A percentile compares a stretch with the other conserved stretches of the same genome.
Conservation (phyloP, 2,888 invertebrate species). For the Chrysotoxum bicinctum region DNA sequence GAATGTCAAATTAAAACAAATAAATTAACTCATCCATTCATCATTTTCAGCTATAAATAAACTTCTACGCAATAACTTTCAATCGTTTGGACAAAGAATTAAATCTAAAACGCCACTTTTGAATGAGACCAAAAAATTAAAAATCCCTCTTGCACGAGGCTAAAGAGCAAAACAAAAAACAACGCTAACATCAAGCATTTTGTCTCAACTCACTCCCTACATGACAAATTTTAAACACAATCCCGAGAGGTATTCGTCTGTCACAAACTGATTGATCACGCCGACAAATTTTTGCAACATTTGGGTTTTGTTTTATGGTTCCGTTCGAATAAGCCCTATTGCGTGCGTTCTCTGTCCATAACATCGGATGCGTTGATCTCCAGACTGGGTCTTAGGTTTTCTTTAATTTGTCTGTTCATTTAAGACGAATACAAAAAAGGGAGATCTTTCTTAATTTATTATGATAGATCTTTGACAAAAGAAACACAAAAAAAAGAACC, state of each 20-base stretch:
- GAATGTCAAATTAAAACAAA: neutral
- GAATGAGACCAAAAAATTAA: neutral
- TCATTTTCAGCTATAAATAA: conserved; percentile 14
- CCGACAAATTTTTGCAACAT: conserved; percentile 48
- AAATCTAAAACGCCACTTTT: neutral
- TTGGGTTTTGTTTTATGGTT: neutral
- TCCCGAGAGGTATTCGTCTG: conserved; percentile 41
- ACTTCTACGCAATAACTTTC: conserved; percentile 10
- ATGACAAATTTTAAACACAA: conserved; percentile 62
- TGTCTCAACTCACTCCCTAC: conserved; percentile 19
- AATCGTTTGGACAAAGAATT: neutral
- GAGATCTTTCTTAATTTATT: conserved; percentile 55
- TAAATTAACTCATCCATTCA: conserved; percentile 24
- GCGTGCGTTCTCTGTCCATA: neutral
- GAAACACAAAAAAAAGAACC: neutral
- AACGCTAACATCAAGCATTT: neutral
- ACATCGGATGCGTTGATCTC: conserved; percentile 9
- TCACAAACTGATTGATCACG: conserved; percentile 66
- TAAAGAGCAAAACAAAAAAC: neutral
- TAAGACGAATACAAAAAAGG: conserved; percentile 6
- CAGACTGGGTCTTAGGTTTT: neutral
- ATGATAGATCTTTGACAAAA: conserved; percentile 39
- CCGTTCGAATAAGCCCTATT: neutral
- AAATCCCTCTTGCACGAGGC: neutral
- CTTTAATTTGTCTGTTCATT: conserved; percentile 15